These are phyloP conservation scores for Ophion ellenae DNA, from an alignment of 2,888 invertebrate species.

Conservation along the genomic window DNA sequence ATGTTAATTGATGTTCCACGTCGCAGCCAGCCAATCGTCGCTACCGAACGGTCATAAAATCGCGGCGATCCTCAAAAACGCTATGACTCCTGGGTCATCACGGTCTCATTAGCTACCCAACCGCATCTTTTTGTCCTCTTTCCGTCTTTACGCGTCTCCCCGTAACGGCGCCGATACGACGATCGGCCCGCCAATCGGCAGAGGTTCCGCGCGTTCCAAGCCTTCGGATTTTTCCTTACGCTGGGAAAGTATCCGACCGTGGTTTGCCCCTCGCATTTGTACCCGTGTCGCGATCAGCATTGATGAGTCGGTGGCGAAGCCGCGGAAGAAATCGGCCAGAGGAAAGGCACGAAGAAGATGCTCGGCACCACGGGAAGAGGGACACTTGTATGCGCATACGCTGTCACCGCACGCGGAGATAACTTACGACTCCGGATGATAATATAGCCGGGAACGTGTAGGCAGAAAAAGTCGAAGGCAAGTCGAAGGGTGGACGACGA, in stretches of 20 bases:
- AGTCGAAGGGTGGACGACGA: conserved; percentile 49
- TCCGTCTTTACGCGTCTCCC: background rate
- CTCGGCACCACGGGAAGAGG: conserved; percentile 58
- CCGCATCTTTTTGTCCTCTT: background rate
- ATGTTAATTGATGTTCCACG: too few species aligned
- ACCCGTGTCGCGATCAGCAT: conserved; percentile 17
- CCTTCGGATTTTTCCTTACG: background rate
- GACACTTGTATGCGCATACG: conserved; percentile 76
- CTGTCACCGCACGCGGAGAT: conserved; percentile 74
- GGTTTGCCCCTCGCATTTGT: background rate
- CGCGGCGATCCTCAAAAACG: background rate
- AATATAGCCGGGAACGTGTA: conserved; percentile 64
- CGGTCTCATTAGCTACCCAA: background rate
- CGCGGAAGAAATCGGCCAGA: conserved; percentile 21
- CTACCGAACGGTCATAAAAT: background rate
- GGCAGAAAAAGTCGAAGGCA: background rate
- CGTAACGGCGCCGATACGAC: conserved; percentile 1
- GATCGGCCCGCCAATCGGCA: background rate
- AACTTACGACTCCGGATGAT: conserved; percentile 76
- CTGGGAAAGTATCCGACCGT: conserved; percentile 11
- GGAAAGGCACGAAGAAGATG: conserved; percentile 48
- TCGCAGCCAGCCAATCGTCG: too few species aligned
- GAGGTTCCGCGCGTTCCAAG: background rate
- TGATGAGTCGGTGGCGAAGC: background rate
- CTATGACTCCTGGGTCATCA: background rate